Conservation (phyloP, 2,797 vertebrate species). For the Spea hammondii region DNA sequence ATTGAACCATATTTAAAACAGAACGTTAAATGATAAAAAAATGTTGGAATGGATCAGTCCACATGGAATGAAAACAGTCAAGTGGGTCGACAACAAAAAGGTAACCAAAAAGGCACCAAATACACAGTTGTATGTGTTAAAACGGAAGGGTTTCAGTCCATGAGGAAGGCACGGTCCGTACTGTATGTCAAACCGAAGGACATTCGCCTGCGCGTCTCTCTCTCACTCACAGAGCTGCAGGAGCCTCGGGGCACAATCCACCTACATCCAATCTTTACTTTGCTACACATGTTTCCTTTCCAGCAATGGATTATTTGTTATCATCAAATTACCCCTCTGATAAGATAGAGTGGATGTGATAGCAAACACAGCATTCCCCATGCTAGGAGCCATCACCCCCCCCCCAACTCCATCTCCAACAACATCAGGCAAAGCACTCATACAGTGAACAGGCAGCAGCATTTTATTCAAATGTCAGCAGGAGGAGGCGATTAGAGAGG, state of each 20-base stretch:
- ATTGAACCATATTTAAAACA: no score
- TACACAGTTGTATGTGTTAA: neutral
- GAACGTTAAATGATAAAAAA: no score
- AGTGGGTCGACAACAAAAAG: no score
- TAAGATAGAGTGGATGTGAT: constrained; percentile 77
- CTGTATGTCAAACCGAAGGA: constrained; percentile 78
- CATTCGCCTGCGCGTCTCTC: constrained; percentile 59
- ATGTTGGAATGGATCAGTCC: no score
- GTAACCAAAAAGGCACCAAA: no score
- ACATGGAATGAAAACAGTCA: no score
- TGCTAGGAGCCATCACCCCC: constrained; percentile 2
- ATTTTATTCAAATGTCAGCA: constrained; percentile 83
- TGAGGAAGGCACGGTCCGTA: constrained; percentile 55
- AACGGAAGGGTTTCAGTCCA: constrained; percentile 39
- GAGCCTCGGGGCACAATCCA: constrained; percentile 83
- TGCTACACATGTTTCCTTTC: constrained; percentile 91
- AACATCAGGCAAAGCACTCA: constrained; percentile 43
- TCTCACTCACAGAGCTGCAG: constrained; percentile 51
- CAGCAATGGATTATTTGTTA: constrained; percentile 82
- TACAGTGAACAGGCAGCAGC: constrained; percentile 55
- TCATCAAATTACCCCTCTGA: constrained; percentile 78
- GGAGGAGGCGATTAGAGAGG: constrained; percentile 67
- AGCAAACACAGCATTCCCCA: constrained; percentile 61
- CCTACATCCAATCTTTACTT: constrained; percentile 76
- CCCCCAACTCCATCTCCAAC: constrained; percentile 47